phyloP scores from a whole-genome alignment of 2,888 invertebrate genomes.

The Neoaliturus tenellus region DNA sequence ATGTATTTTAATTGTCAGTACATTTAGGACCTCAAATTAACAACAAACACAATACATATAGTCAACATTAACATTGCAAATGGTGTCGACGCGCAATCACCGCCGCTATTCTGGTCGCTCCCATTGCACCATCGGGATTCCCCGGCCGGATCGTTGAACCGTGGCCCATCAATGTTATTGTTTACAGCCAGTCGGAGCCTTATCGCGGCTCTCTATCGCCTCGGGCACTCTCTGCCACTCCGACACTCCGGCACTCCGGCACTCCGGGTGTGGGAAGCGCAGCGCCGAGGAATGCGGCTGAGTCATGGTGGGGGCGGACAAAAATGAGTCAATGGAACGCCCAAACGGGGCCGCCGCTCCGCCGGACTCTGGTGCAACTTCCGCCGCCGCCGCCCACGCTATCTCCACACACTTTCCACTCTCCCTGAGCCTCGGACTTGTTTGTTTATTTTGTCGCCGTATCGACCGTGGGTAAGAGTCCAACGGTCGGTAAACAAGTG shows the following conservation, averaged over 20 bases:
- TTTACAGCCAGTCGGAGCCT: neutral
- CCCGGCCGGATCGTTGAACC: neutral
- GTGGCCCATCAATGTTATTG: neutral
- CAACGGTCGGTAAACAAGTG: constrained; percentile 10
- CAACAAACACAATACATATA: too few relatives aligned
- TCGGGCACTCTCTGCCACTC: too few relatives aligned
- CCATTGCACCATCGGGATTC: too few relatives aligned
- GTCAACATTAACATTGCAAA: too few relatives aligned
- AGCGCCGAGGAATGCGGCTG: neutral
- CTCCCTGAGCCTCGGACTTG: neutral
- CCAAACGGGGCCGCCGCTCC: neutral
- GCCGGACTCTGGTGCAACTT: neutral
- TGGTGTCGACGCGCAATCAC: too few relatives aligned
- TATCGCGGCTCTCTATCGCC: too few relatives aligned
- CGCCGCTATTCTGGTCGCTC: neutral
- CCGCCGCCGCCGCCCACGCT: neutral
- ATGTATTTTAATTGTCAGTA: too few relatives aligned
- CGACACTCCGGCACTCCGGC: neutral
- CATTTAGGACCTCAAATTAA: too few relatives aligned
- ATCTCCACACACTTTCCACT: neutral
- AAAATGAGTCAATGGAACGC: constrained; percentile 25
- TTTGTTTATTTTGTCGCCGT: too few relatives aligned
- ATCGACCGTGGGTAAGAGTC: neutral
- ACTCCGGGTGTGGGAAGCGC: neutral
- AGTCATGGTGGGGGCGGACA: neutral